phyloP scores from a whole-genome alignment of 2,888 invertebrate genomes.

The Pseudanteris insignis region DNA sequence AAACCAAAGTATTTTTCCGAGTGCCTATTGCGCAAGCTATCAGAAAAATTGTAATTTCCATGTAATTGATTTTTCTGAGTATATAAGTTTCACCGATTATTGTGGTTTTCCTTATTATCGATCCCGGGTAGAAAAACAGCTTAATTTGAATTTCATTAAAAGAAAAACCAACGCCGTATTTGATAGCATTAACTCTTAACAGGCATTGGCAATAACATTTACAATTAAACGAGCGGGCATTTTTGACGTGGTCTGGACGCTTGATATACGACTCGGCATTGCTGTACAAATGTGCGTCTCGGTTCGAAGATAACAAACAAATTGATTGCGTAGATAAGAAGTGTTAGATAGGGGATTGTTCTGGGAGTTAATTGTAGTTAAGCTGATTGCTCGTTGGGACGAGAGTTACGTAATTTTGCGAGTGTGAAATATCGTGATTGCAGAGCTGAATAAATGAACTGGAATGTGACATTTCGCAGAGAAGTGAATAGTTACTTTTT shows the following conservation, averaged over 20 bases:
- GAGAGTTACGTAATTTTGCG: constrained; percentile 34
- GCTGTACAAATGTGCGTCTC: not conserved
- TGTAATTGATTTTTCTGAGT: too few relatives aligned
- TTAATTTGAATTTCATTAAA: constrained; percentile 9
- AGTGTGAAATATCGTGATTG: constrained; percentile 36
- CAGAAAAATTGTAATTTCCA: too few relatives aligned
- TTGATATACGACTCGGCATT: too few relatives aligned
- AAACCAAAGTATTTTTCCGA: too few relatives aligned
- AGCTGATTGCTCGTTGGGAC: constrained; percentile 25
- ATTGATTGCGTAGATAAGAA: constrained; percentile 9
- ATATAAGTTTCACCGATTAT: too few relatives aligned
- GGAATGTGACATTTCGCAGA: constrained; percentile 30
- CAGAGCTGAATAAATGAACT: constrained; percentile 25
- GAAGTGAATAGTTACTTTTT: constrained; percentile 11
- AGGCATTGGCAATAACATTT: constrained; percentile 13
- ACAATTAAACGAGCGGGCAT: constrained; percentile 12
- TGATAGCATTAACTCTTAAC: constrained; percentile 14
- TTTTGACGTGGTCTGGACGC: constrained; percentile 5
- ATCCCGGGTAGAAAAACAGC: constrained; percentile 1
- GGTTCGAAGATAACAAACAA: constrained; percentile 21
- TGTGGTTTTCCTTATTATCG: constrained; percentile 9
- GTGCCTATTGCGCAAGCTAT: not conserved
- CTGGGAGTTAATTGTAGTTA: constrained; percentile 20
- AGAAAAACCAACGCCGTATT: not conserved
- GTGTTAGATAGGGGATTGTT: constrained; percentile 15